Base-by-base conservation (phyloP, 1,140 invertebrate genomes). In the Ceratina calcarata region DNA sequence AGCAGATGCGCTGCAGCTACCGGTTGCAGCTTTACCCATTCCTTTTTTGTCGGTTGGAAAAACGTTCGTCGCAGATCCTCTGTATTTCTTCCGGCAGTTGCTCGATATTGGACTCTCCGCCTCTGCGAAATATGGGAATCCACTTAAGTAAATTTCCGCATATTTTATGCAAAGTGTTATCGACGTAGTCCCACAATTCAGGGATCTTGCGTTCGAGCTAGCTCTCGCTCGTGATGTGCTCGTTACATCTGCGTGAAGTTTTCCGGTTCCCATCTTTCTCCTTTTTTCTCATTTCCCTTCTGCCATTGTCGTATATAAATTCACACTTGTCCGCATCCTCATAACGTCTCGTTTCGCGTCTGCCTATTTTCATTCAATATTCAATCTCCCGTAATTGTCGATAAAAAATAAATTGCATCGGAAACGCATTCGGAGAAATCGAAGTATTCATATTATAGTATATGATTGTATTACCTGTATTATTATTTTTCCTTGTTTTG, bases 101-200 rank as follows among this genome's bases (percentile, higher is more conserved):
- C 24, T 18, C 57, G 55, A 51, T 77, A 77, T 77, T 60, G 73
- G 64, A 51, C 37, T 45, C 37, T 45, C 15, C 45, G 57, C 74
- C 22, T 51, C 55, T 37, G 18, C 55, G 22, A 60, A 77, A 77
- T 77, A 69, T 77, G 57, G 37, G 65, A 77, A 77, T 51, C 65
- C 57, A 69, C 66, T 77, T 77, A 77, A 77, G 65, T 61, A 77
- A 77, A 77, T 77, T 77, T 77, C 74, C 22, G 74, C 65, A 77
- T 69, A 77, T 57, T 69, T 77, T 69, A 61, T 69, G 74, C 22
- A 77, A 77, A 77, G 37, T 60, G 66, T 61, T 69, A 69, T 77
- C 74, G 74, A 77, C 74, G 53, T 20, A 51, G 66, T 20, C 32
- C 51, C 22, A 22, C 32, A n/a, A 76, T 67, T 67, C 22, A 16